Conservation (phyloP, 2,113 vertebrate species). For the Ondatra zibethicus region DNA sequence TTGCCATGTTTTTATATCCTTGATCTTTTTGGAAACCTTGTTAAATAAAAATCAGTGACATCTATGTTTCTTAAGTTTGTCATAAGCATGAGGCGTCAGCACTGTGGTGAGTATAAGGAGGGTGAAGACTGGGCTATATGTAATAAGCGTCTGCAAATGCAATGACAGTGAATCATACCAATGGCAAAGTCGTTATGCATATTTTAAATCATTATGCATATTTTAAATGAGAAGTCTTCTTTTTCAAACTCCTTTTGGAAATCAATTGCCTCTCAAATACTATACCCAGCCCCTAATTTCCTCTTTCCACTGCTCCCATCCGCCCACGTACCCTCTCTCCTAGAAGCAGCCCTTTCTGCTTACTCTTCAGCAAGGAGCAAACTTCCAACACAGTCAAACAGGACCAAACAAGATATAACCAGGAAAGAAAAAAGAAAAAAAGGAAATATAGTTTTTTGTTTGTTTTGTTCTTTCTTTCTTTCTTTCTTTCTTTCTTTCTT, state of each 20-base stretch:
- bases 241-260: neutral
- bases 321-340: too few relatives aligned
- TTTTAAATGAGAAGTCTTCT: neutral
- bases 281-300: neutral
- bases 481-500: too few relatives aligned
- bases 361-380: neutral
- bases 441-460: neutral
- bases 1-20: neutral
- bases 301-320: neutral
- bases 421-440: neutral
- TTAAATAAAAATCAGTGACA: neutral
- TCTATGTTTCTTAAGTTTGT: neutral
- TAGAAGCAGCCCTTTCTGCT: neutral
- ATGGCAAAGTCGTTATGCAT: neutral
- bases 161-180: neutral
- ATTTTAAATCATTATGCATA: neutral
- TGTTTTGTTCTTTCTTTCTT: too few relatives aligned
- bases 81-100: neutral
- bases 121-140: neutral
- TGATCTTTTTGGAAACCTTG: neutral
- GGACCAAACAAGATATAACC: neutral
- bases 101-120: rapidly evolving
- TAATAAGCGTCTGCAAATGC: neutral
- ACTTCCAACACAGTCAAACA: neutral
- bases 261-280: neutral